Evolutionary conservation across 2,888 invertebrate genomes (phyloP).

Genomic region (Nasonovia ribisnigri): DNA sequence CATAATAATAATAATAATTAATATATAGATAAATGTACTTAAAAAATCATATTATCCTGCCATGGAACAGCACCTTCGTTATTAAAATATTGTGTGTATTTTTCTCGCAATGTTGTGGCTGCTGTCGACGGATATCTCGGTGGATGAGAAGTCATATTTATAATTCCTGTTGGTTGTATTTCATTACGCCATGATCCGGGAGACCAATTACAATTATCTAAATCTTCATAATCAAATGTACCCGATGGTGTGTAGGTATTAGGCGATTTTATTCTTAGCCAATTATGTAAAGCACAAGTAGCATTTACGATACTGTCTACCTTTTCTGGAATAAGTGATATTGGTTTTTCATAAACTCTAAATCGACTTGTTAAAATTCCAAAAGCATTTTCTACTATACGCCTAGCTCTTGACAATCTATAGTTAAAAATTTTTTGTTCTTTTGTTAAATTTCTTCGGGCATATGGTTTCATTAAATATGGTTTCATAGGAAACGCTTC

Average conservation of each 20-base stretch:
- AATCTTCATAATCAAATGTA: slow-evolving; percentile 23
- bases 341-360: slow-evolving; percentile 29
- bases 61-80: no score
- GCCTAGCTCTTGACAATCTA: no score
- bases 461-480: no score
- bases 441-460: no score
- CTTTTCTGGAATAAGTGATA: slow-evolving; percentile 31
- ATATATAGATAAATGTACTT: no score
- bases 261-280: not conserved
- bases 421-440: no score
- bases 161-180: not conserved
- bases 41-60: no score
- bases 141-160: slow-evolving; percentile 58
- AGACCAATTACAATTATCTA: slow-evolving; percentile 16
- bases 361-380: slow-evolving; percentile 28
- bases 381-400: slow-evolving; percentile 33
- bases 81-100: no score
- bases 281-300: slow-evolving; percentile 41
- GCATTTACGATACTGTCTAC: slow-evolving; percentile 32
- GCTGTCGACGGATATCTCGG: not conserved
- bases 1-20: no score
- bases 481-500: slow-evolving; percentile 10
- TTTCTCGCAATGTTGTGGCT: no score
- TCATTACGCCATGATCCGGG: not conserved
- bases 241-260: slow-evolving; percentile 2